A percentile compares a stretch with the other conserved stretches of the same genome.
phyloP scores from a whole-genome alignment of 2,797 vertebrate genomes.

The Poeciliopsis turneri region DNA sequence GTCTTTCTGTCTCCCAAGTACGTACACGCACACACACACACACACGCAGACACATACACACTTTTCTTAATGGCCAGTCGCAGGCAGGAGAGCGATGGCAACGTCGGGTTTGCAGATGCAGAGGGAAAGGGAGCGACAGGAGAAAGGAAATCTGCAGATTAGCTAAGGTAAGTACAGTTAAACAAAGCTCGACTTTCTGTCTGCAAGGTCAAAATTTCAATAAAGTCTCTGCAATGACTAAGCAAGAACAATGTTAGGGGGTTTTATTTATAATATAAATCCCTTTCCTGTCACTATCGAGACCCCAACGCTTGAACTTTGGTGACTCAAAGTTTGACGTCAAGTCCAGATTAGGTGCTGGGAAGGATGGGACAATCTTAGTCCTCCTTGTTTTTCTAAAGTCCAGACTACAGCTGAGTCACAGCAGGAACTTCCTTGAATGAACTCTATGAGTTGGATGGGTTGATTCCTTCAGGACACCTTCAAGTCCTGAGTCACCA shows the following conservation, averaged over 20 bases:
- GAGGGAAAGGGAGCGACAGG: conserved; percentile 3
- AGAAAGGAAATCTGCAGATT: neutral
- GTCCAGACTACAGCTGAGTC: neutral
- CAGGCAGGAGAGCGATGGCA: conserved; percentile 16
- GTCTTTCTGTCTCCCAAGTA: conserved; percentile 11
- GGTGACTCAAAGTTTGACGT: neutral
- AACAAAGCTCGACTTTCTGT: neutral
- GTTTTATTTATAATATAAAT: neutral
- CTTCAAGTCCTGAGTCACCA: neutral
- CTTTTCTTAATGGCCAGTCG: conserved; percentile 24
- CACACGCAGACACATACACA: neutral
- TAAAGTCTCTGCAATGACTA: neutral
- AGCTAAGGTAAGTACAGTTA: neutral
- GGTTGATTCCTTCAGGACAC: neutral
- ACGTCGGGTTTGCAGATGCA: conserved; percentile 5
- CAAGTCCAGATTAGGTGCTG: neutral
- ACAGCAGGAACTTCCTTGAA: neutral
- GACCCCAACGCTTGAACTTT: neutral
- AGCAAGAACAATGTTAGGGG: neutral
- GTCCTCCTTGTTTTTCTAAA: neutral
- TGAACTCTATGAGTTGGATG: neutral
- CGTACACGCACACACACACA: conserved; percentile 2
- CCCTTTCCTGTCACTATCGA: neutral
- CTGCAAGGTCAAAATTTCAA: neutral
- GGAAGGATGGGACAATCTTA: neutral